These are phyloP conservation scores for Amaurobius ferox DNA, from an alignment of 2,888 invertebrate genomes.

Conservation along the genomic window DNA sequence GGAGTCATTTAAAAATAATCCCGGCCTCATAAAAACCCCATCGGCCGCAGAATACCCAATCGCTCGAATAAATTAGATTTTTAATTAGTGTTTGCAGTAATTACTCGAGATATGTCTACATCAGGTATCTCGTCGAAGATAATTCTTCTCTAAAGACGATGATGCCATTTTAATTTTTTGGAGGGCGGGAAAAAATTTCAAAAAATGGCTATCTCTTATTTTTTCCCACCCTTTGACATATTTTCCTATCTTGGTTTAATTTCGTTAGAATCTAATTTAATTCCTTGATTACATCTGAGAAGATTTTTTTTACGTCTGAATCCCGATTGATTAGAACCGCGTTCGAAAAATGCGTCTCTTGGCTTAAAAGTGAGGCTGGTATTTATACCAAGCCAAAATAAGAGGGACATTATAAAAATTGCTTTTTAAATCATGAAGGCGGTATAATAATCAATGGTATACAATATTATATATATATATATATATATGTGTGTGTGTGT, in stretches of 20 bases:
- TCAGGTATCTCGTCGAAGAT: background rate
- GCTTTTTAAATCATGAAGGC: background rate
- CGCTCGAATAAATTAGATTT: conserved; percentile 14
- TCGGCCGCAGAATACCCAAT: background rate
- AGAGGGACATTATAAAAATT: background rate
- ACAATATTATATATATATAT: background rate
- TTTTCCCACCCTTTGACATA: background rate
- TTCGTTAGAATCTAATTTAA: conserved; percentile 68
- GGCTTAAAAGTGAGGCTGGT: conserved; percentile 9
- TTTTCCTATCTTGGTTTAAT: conserved; percentile 47
- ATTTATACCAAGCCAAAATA: too few relatives aligned
- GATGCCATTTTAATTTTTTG: conserved; percentile 7
- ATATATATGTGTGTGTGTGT: background rate
- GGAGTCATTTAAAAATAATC: too few relatives aligned
- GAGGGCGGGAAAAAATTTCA: background rate
- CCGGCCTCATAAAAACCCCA: background rate
- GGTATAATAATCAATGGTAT: too few relatives aligned
- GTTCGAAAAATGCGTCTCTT: background rate
- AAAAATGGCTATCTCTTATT: background rate
- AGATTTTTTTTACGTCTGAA: background rate
- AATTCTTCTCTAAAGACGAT: background rate
- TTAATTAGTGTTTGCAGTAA: conserved; percentile 10
- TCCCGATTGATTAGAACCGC: background rate
- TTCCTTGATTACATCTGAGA: conserved; percentile 54
- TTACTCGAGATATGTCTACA: background rate